Conservation (phyloP, 2,888 invertebrate species). For the Phyllotreta cruciferae region DNA sequence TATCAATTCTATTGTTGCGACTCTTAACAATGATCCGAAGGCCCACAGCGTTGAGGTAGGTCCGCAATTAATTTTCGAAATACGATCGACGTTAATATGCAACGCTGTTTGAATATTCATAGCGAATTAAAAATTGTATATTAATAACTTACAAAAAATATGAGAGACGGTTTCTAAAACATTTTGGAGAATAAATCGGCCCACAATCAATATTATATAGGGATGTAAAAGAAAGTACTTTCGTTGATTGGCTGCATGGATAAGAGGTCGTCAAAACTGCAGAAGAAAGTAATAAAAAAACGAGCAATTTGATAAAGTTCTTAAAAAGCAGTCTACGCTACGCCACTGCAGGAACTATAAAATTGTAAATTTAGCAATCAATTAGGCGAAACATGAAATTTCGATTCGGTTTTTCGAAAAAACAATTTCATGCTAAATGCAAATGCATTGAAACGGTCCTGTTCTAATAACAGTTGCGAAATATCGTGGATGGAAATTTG, state of each 20-base stretch:
- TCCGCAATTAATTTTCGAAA: slow-evolving; percentile 34
- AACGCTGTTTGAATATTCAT: slow-evolving; percentile 28
- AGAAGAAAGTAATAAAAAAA: too few species aligned
- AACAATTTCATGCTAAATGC: slow-evolving; percentile 17
- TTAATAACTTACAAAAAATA: neutral
- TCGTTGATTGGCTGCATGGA: too few species aligned
- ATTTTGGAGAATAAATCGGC: neutral
- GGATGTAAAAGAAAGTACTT: too few species aligned
- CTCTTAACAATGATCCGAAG: slow-evolving; percentile 23
- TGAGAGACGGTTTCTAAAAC: neutral
- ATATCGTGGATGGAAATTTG: slow-evolving; percentile 18
- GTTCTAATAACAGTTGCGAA: slow-evolving; percentile 21
- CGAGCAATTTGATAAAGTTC: too few species aligned
- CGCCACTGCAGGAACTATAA: neutral
- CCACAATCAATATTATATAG: neutral
- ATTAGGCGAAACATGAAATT: slow-evolving; percentile 1
- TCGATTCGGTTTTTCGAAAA: neutral
- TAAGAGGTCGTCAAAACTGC: too few species aligned
- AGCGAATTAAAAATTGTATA: neutral
- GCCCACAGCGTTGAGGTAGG: slow-evolving; percentile 32
- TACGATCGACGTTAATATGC: slow-evolving; percentile 23
- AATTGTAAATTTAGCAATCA: neutral
- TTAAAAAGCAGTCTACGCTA: neutral
- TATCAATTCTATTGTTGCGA: slow-evolving; percentile 26
- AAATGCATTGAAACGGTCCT: slow-evolving; percentile 10